Base-by-base conservation (phyloP, 2,888 invertebrate species). In the Stenodera caucasica region DNA sequence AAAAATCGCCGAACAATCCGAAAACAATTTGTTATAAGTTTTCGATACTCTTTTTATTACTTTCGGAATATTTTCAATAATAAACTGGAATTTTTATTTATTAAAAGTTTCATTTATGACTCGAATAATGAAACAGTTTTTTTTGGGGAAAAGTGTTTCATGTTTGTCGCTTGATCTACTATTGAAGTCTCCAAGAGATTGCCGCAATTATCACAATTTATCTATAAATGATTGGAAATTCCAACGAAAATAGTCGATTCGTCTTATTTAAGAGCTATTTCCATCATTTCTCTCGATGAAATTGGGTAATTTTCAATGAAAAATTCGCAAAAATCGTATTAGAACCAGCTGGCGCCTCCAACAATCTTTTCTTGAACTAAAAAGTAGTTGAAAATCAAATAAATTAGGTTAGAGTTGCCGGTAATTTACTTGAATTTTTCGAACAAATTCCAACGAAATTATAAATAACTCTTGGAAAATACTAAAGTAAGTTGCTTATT, bases 21-120 rank as follows among this genome's bases (percentile, higher is more conserved):
- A 40, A 14, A 29, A 55, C 30, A 49, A 55, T 18, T 55, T 18
- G 5, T 55, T 2, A 18, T 32, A 54, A n/a, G n/a, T n/a, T n/a
- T n/a, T n/a, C n/a, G n/a, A n/a, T 14, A 11, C 11, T 21, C 9
- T 51, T 21, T 14, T 51, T 23, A 12, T 9, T 51, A 15, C 11
- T 11, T 2, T n/a, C 23, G 32, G 26, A 26, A 7, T 26, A 26
- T 26, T 26, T n/a, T n/a, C n/a, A n/a, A n/a, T n/a, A n/a, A n/a
- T n/a, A n/a, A n/a, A n/a, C n/a, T n/a, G n/a, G n/a, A n/a, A n/a
- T n/a, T n/a, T n/a, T n/a, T n/a, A n/a, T n/a, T n/a, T n/a, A n/a
- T n/a, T n/a, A n/a, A n/a, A n/a, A n/a, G n/a, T n/a, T n/a, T n/a
- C n/a, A n/a, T n/a, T n/a, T n/a, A n/a, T n/a, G n/a, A n/a, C n/a